These are phyloP conservation scores for Cebidichthys violaceus DNA, from an alignment of 2,113 vertebrate genomes.

Conservation along the genomic window DNA sequence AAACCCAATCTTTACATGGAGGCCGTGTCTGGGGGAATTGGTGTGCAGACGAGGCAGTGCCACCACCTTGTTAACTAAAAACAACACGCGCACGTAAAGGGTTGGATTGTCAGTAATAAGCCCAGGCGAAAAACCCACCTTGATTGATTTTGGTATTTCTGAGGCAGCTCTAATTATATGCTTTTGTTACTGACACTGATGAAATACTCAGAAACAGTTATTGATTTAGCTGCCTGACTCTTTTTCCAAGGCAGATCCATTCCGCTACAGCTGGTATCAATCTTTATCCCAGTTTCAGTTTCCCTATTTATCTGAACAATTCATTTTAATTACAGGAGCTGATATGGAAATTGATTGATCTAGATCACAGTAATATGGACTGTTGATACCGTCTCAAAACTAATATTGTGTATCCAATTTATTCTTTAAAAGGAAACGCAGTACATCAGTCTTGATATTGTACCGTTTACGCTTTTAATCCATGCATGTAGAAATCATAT, in stretches of 20 bases:
- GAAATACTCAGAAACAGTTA: constrained; percentile 72
- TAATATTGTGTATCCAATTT: background rate
- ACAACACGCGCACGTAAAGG: constrained; percentile 39
- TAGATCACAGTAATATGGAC: constrained; percentile 27
- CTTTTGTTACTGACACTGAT: constrained; percentile 72
- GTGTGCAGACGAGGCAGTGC: constrained; percentile 33
- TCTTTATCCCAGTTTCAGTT: constrained; percentile 61
- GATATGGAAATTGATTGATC: constrained; percentile 70
- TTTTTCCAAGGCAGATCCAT: constrained; percentile 62
- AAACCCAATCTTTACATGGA: constrained; percentile 27
- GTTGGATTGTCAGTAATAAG: constrained; percentile 42
- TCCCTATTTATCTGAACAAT: constrained; percentile 63
- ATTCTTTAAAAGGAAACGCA: background rate
- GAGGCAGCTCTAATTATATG: constrained; percentile 70
- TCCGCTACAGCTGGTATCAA: constrained; percentile 61
- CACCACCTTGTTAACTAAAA: constrained; percentile 57
- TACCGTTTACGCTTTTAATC: background rate
- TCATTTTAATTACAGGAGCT: constrained; percentile 73
- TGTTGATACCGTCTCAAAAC: constrained; percentile 9
- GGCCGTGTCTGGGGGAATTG: constrained; percentile 9
- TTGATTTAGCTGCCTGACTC: constrained; percentile 61
- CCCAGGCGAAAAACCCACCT: background rate
- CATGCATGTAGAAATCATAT: background rate
- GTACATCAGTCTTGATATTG: background rate
- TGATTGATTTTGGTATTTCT: constrained; percentile 73